Base-by-base conservation (phyloP, 2,113 vertebrate genomes). In the Odontesthes bonariensis region DNA sequence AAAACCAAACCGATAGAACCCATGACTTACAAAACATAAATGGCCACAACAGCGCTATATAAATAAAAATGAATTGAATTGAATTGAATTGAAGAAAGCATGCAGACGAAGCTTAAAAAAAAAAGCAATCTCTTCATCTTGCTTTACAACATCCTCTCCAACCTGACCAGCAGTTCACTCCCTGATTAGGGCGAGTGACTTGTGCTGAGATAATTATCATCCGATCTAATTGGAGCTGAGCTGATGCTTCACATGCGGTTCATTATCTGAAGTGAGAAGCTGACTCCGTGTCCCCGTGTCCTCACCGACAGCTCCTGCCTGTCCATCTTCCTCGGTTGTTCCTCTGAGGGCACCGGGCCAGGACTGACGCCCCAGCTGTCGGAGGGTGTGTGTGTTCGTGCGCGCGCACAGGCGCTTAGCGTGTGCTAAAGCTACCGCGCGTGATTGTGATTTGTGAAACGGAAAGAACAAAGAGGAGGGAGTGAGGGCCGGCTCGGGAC, bases 241-340 rank as follows among this genome's bases (percentile, higher is more conserved):
- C 40, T 69, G 81, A 83, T 57, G 55, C 88, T 12, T 82, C 70
- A n/a, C 90, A 79, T 72, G 88, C 32, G 75, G 59, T 79, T 86
- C 77, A 68, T 85, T 86, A 83, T 77, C 68, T 58, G 63, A 62
- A 82, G 75, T 61, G 79, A 83, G 69, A 77, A 12, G 42, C n/a
- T 5, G 53, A 68, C 33, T 66, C 35, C 6, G 13, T 66, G 87
- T 79, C 72, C 57, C 65, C 0, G 46, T 6, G 23, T 83, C 81
- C 63, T 46, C 44, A 0, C 68, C 74, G 83, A 86, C 85, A 84
- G 83, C 54, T 75, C 52, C 71, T 76, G 75, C 58, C 86, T 14
- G 80, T 83, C 87, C 83, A 54, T 83, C 86, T 66, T 82, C 63
- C 63, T 51, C 58, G 0, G 14, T n/a, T 9, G 44, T 53, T 69